Base-by-base conservation (phyloP, 2,888 invertebrate genomes). In the Anthophora plumipes region DNA sequence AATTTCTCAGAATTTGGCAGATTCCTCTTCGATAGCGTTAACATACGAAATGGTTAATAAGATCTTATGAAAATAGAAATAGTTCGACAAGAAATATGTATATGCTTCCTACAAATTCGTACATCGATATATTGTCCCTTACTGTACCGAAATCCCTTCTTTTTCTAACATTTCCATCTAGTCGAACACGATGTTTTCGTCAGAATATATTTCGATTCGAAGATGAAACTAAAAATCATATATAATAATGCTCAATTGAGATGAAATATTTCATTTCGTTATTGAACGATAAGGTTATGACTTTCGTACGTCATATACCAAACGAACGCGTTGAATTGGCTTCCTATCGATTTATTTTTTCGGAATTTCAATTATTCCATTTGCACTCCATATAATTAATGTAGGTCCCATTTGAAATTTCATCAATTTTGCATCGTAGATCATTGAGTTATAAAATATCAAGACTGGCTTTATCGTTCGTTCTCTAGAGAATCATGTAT, bases 381-480 rank as follows among this genome's bases (percentile, higher is more conserved):
- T 17, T 17, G 0, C 37, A 37, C 17, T 6, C 20, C 0, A 4
- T 55, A 3, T 3, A 0, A 14, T n/a, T 0, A 25, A 14, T 59
- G 3, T 11, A 52, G 12, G 4, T 22, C 20, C 17, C 11, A 11
- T 17, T 4, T 14, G 25, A 61, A 52, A 74, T 48, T 25, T 6
- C 12, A 50, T 48, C 1, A 73, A 77, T 63, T 63, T 75, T 75
- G 39, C 54, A 67, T 68, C 59, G 64, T 75, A 55, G 25, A 68
- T 55, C 22, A 74, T 75, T 64, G 55, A 57, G 50, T 84, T 71
- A 57, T 59, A 84, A 83, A 83, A 80, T 68, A 83, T 71, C 75
- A 72, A 71, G 70, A 43, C 68, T 50, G 70, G 50, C 48, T 74
- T 76, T 68, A 48, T 54, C 31, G 61, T 37, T 46, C 41, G 31